Conservation (phyloP, 2,888 invertebrate genomes). For the Acleris cristana region DNA sequence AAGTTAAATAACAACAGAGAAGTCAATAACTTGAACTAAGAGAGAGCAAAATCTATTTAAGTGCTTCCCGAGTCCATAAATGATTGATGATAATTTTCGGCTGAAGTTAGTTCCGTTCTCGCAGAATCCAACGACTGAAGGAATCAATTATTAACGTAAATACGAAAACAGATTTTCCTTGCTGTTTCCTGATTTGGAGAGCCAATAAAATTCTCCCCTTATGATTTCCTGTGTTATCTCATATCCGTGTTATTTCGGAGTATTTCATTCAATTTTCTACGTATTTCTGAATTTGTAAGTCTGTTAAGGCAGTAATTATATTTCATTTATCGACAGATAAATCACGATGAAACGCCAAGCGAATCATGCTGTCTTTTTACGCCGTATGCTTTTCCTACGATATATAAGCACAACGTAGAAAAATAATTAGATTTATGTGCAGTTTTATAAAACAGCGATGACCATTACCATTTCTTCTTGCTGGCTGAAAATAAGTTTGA, state of each 20-base stretch:
- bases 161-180: conserved; percentile 29
- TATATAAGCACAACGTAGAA: conserved; percentile 13
- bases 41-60: conserved; percentile 11
- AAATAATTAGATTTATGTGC: conserved; percentile 14
- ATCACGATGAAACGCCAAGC: conserved; percentile 38
- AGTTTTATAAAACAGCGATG: background rate
- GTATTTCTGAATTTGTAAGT: conserved; percentile 17
- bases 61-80: conserved; percentile 7
- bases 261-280: conserved; percentile 21
- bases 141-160: conserved; percentile 30
- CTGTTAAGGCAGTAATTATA: conserved; percentile 37
- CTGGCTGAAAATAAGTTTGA: too few species aligned
- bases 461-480: too few species aligned
- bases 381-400: conserved; percentile 5
- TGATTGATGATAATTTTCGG: conserved; percentile 21
- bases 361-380: conserved; percentile 36
- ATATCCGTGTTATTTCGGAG: conserved; percentile 25
- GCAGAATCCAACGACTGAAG: background rate
- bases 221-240: conserved; percentile 22
- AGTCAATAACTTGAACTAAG: conserved; percentile 3
- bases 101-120: background rate
- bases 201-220: conserved; percentile 20
- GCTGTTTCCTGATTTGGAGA: conserved; percentile 27
- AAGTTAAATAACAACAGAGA: background rate
- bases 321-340: conserved; percentile 40